Base-by-base conservation (phyloP, 1,140 invertebrate species). In the Anastrepha ludens region DNA sequence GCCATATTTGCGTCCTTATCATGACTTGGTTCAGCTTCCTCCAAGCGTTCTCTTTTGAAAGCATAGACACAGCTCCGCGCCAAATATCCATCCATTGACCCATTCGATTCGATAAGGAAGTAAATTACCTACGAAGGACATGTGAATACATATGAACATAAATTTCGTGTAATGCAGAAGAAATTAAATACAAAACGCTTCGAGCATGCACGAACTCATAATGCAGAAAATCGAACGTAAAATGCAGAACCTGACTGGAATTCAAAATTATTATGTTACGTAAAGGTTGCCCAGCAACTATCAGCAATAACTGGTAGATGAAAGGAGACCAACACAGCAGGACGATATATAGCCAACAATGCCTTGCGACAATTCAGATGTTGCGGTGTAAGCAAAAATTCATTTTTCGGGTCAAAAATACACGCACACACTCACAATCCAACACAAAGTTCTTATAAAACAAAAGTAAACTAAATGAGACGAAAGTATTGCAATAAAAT, bases 241-340 rank as follows among this genome's bases (percentile, higher is more conserved):
- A 88, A 65, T 58, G 62, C 55, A 44, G 60, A 88, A 88, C 87
- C 85, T 88, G 87, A 88, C 58, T 78, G 65, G 87, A 85, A 88
- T 88, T 74, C 20, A 11, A 81, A 81, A 81, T 81, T 41, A 55
- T 81, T 74, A 6, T 5, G 29, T 74, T 74, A 13, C 2, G 13
- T 41, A 74, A 44, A 6, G 41, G n/a, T 8, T 41, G 44, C 70
- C 17, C 50, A 55, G 15, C 44, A 74, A 74, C 13, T 74, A n/a
- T 74, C 44, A 74, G 44, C 74, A 81, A 50, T 81, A 81, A 81
- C 47, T 4, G 74, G n/a, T 13, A 55, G 47, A 2, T 9, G 74
- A 81, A 29, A 81, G n/a, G 20, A 55, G 55, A 81, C 13, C 64
- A 74, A 50, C 74, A 29, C 47, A 78, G 15, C 70, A 78, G 29